Conservation (phyloP, 2,797 vertebrate species). For the Otolemur crassicaudatus region DNA sequence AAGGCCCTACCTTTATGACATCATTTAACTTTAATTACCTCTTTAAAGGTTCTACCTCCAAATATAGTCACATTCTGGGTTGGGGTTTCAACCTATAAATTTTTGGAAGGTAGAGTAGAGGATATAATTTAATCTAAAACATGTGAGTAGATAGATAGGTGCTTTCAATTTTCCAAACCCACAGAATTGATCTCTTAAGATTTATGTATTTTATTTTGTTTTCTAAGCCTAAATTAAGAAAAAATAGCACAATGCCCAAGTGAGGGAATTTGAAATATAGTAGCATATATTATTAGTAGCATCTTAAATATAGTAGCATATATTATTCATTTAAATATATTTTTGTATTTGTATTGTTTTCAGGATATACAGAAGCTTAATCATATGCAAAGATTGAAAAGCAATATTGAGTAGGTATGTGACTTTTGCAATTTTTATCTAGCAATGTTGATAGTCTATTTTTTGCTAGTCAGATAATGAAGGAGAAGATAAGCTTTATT, state of each 20-base stretch:
- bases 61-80: neutral
- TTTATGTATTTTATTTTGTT: neutral
- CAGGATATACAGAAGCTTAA: neutral
- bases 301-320: neutral
- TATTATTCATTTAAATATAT: neutral
- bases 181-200: neutral
- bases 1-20: neutral
- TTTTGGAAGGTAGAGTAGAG: neutral
- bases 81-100: neutral
- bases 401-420: neutral
- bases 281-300: neutral
- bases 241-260: neutral
- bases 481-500: neutral
- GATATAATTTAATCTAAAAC: neutral
- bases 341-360: neutral
- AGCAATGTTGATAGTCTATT: neutral
- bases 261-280: neutral
- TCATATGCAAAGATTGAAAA: neutral
- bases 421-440: neutral
- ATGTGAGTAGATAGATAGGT: neutral
- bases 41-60: neutral
- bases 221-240: neutral
- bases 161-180: neutral
- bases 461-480: neutral
- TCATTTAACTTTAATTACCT: neutral